Evolutionary conservation across 2,113 vertebrate genomes (phyloP).

Genomic region (Callipepla squamata): DNA sequence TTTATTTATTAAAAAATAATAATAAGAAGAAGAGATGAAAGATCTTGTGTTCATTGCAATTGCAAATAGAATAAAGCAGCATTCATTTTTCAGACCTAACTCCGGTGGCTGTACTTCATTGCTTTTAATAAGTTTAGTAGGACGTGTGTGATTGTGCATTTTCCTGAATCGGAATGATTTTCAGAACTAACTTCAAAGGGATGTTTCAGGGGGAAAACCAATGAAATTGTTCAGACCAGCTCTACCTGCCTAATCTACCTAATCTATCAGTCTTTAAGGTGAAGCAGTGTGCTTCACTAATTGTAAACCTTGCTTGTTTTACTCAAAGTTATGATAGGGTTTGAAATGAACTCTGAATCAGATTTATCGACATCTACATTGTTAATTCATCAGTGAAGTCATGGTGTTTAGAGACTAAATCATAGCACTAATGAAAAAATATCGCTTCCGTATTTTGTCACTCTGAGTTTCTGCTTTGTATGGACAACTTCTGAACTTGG

Average conservation of each 20-base stretch:
- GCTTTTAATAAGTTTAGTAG: neutral
- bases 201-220: constrained; percentile 23
- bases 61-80: neutral
- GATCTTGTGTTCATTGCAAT: neutral
- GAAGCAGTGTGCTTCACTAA: constrained; percentile 1
- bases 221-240: constrained; percentile 17
- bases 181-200: neutral
- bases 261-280: constrained; percentile 23
- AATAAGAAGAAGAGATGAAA: neutral
- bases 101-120: neutral
- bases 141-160: neutral
- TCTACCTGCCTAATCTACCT: constrained; percentile 22
- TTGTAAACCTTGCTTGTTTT: constrained; percentile 40
- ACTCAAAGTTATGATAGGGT: constrained; percentile 20
- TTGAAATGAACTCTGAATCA: constrained; percentile 38
- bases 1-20: neutral
- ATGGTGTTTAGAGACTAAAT: constrained; percentile 20
- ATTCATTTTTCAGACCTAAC: neutral
- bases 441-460: neutral
- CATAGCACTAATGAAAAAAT: constrained; percentile 53
- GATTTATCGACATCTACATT: constrained; percentile 49
- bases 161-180: neutral
- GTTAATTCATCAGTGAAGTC: constrained; percentile 45
- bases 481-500: neutral
- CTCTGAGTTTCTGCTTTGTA: neutral